phyloP scores from a whole-genome alignment of 2,113 vertebrate genomes.

The Trichomycterus rosablanca region DNA sequence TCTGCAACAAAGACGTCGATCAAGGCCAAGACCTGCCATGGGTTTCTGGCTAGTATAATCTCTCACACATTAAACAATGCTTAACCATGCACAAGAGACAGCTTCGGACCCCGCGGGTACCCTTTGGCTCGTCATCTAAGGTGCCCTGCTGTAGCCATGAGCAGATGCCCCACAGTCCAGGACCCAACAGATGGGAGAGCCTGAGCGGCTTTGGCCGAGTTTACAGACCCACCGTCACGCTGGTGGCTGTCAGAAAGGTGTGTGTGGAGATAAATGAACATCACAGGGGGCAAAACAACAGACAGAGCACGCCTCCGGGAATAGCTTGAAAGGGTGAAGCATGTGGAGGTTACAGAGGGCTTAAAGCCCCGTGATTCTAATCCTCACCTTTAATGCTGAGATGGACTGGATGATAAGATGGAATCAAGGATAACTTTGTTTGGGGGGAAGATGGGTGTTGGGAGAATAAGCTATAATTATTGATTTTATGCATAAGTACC shows the following conservation, averaged over 20 bases:
- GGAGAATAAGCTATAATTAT: no score
- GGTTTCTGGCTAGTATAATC: slow-evolving; percentile 39
- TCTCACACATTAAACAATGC: slow-evolving; percentile 42
- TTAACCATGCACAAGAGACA: slow-evolving; percentile 40
- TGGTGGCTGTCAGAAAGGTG: slow-evolving; percentile 61
- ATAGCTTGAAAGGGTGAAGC: slow-evolving; percentile 62
- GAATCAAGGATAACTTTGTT: no score
- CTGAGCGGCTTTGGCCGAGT: slow-evolving; percentile 47
- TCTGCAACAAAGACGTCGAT: slow-evolving; percentile 58
- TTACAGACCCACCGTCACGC: slow-evolving; percentile 55
- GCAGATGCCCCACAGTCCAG: slow-evolving; percentile 64
- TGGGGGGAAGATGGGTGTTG: no score
- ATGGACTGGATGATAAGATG: slow-evolving; percentile 35
- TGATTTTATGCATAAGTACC: no score
- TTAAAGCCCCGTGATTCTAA: slow-evolving; percentile 55
- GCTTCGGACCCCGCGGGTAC: slow-evolving; percentile 57
- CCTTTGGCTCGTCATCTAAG: slow-evolving; percentile 73
- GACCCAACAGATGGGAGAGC: slow-evolving; percentile 70
- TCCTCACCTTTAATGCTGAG: slow-evolving; percentile 52
- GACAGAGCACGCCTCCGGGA: slow-evolving; percentile 54
- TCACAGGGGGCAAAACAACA: slow-evolving; percentile 56
- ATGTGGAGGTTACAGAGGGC: slow-evolving; percentile 40
- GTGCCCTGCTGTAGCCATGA: slow-evolving; percentile 65
- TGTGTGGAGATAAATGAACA: slow-evolving; percentile 68
- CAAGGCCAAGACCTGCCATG: slow-evolving; percentile 58